A percentile compares a stretch with the other conserved stretches of the same genome.
These are phyloP conservation scores for Uria aalge DNA, from an alignment of 2,113 vertebrate genomes.

Conservation along the genomic window DNA sequence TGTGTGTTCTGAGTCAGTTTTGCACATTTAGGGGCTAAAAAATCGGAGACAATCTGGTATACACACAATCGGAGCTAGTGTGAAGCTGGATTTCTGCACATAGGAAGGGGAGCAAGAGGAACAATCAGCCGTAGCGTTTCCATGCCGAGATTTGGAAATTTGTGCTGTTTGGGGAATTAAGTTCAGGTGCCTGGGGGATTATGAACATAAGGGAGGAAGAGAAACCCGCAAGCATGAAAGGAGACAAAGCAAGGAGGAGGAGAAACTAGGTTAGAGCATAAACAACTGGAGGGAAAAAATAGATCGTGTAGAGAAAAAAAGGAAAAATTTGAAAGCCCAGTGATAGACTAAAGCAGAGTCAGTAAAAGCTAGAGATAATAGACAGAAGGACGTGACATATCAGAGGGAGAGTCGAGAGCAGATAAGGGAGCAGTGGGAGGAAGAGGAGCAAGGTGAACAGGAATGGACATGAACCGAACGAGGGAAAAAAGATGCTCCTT, in stretches of 20 bases:
- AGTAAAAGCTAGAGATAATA: not conserved
- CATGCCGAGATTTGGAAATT: not conserved
- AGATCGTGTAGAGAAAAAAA: fast-evolving
- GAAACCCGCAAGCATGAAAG: not conserved
- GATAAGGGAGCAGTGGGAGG: not conserved
- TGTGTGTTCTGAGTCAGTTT: not conserved
- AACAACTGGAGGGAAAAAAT: not conserved
- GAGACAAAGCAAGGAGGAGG: not conserved
- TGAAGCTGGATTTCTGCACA: not conserved
- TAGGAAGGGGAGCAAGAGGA: not conserved
- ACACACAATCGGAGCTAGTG: not conserved
- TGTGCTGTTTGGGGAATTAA: not conserved
- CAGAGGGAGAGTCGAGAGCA: not conserved
- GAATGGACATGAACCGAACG: not conserved
- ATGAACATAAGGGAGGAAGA: not conserved
- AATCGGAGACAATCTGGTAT: not conserved
- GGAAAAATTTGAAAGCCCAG: not conserved
- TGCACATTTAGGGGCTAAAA: not conserved
- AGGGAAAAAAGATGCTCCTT: not conserved
- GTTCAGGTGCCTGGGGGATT: not conserved
- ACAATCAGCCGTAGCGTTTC: not conserved
- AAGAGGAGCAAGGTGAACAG: not conserved
- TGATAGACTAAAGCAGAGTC: not conserved
- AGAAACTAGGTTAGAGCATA: not conserved
- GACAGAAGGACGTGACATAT: not conserved